phyloP scores from a whole-genome alignment of 2,888 invertebrate species.

The Pocota personata region DNA sequence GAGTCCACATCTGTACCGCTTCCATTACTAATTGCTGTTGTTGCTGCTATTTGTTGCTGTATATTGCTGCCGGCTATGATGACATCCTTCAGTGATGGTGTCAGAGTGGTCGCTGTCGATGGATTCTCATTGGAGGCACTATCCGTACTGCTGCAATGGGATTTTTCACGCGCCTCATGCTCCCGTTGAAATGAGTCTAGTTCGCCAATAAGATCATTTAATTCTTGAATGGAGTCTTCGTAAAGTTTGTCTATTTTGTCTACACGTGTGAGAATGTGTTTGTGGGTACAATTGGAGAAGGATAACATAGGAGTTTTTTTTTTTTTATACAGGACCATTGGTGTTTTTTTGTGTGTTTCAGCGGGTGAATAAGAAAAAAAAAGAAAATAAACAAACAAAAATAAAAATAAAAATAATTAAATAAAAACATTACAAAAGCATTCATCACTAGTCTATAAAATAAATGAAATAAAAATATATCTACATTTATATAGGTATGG shows the following conservation, averaged over 20 bases:
- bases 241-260: conserved; percentile 82
- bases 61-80: conserved; percentile 29
- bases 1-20: conserved; percentile 71
- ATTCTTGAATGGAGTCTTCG: conserved; percentile 83
- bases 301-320: conserved; percentile 35
- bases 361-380: conserved; percentile 62
- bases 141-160: conserved; percentile 75
- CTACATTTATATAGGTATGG: conserved; percentile 19
- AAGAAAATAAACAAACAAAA: conserved; percentile 30
- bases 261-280: conserved; percentile 63
- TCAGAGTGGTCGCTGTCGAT: conserved; percentile 50
- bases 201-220: conserved; percentile 83
- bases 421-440: conserved; percentile 50
- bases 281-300: conserved; percentile 39
- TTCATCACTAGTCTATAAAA: conserved; percentile 28
- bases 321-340: conserved; percentile 64
- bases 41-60: conserved; percentile 21
- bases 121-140: conserved; percentile 62
- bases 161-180: conserved; percentile 81
- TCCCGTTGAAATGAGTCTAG: conserved; percentile 83
- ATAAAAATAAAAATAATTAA: conserved; percentile 40
- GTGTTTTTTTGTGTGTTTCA: conserved; percentile 75
- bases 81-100: conserved; percentile 62
- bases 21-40: conserved; percentile 52
- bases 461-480: conserved; percentile 6